A percentile compares a stretch with the other conserved stretches of the same genome.
phyloP scores from a whole-genome alignment of 2,888 invertebrate species.

The Acleris emargana region DNA sequence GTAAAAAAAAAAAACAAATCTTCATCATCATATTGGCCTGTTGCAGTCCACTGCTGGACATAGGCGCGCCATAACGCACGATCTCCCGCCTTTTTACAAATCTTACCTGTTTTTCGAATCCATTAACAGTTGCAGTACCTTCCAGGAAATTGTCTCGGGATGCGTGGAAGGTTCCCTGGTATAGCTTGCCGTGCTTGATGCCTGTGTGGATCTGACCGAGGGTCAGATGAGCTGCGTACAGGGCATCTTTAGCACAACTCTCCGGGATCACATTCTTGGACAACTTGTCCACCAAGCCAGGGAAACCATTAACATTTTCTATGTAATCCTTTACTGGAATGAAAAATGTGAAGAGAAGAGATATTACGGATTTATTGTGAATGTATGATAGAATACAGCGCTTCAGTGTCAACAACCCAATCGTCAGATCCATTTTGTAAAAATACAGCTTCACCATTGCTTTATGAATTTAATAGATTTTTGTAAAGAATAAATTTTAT shows the following conservation, averaged over 20 bases:
- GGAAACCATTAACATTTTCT: slow-evolving; percentile 86
- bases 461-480: no score
- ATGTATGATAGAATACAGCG: neutral
- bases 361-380: neutral
- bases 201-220: slow-evolving; percentile 90
- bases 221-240: slow-evolving; percentile 94
- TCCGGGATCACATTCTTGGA: slow-evolving; percentile 86
- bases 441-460: no score
- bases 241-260: slow-evolving; percentile 84
- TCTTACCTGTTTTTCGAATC: slow-evolving; percentile 90
- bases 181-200: slow-evolving; percentile 88
- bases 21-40: no score
- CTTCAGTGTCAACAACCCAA: no score
- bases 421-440: no score
- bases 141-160: slow-evolving; percentile 97
- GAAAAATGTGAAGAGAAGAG: neutral
- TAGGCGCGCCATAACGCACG: no score
- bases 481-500: no score
- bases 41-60: no score
- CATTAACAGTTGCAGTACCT: slow-evolving; percentile 92
- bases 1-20: no score
- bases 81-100: no score
- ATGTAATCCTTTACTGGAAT: slow-evolving; percentile 90
- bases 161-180: slow-evolving; percentile 93
- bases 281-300: slow-evolving; percentile 91